These are phyloP conservation scores for Motacilla alba DNA, from an alignment of 2,113 vertebrate species.

Conservation along the genomic window DNA sequence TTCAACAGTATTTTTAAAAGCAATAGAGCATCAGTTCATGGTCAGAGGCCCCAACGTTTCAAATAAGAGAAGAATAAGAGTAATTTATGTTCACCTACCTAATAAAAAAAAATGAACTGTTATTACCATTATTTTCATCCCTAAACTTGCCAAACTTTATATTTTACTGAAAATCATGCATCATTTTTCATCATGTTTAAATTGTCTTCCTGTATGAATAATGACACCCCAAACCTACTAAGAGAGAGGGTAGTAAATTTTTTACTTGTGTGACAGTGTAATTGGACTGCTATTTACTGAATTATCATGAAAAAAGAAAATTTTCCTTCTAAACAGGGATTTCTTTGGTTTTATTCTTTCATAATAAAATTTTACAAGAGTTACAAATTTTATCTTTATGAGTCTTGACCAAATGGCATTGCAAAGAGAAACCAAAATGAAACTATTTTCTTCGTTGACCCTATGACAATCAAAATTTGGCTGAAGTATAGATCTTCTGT, in stretches of 20 bases:
- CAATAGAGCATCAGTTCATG: not conserved
- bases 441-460: not conserved
- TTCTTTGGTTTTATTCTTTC: not conserved
- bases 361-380: not conserved
- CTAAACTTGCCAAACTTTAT: not conserved
- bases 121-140: not conserved
- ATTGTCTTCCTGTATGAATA: not conserved
- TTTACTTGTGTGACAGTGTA: not conserved
- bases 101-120: not conserved
- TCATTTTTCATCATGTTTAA: not conserved
- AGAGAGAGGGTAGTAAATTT: not conserved
- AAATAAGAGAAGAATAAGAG: not conserved
- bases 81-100: not conserved
- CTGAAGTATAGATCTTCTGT: not conserved
- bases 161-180: not conserved
- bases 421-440: not conserved
- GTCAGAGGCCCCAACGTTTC: not conserved
- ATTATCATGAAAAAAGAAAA: not conserved
- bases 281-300: not conserved
- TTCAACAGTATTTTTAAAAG: not conserved
- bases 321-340: not conserved
- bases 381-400: not conserved
- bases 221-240: not conserved
- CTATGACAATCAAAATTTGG: not conserved
- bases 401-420: not conserved